phyloP scores from a whole-genome alignment of 2,113 vertebrate species.

The Upupa epops region DNA sequence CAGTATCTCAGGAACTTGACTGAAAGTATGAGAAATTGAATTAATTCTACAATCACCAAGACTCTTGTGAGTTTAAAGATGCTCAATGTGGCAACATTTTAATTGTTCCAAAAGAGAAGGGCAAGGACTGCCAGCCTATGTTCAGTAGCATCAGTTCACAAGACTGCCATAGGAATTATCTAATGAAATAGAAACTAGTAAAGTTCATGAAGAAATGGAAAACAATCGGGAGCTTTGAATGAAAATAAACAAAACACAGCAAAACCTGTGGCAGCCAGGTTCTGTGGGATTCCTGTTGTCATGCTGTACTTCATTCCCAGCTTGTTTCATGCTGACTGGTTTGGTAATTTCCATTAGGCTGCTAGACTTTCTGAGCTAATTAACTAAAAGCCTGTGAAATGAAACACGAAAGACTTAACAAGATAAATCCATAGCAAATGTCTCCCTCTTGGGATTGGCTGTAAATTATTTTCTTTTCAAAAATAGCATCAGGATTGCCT shows the following conservation, averaged over 20 bases:
- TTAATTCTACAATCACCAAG: not conserved
- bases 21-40: not conserved
- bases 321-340: not conserved
- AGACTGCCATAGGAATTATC: not conserved
- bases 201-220: not conserved
- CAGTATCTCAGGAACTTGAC: not conserved
- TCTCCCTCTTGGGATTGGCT: not conserved
- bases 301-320: not conserved
- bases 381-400: conserved; percentile 25
- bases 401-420: not conserved
- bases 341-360: not conserved
- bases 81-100: not conserved
- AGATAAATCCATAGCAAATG: not conserved
- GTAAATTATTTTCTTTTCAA: not conserved
- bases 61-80: not conserved
- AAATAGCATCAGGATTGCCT: not conserved
- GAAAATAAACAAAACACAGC: not conserved
- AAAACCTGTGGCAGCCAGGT: not conserved
- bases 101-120: not conserved
- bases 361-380: not conserved
- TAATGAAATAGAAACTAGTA: not conserved
- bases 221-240: not conserved
- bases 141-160: not conserved
- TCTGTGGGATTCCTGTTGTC: not conserved
- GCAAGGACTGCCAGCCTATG: not conserved